Base-by-base conservation (phyloP, 2,888 invertebrate genomes). In the Ormyrus pomaceus region DNA sequence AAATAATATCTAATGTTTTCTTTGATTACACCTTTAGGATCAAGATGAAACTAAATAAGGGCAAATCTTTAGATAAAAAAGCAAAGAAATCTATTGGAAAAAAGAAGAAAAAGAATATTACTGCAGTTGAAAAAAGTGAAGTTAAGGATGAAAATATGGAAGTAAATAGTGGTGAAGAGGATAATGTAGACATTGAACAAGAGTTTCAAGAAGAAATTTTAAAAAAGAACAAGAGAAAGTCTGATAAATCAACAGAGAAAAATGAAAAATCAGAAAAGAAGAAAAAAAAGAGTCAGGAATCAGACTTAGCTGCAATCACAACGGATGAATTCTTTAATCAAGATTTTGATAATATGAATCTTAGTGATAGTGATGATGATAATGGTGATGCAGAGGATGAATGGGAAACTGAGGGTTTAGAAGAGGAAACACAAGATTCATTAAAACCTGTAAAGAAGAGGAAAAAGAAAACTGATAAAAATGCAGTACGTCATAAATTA, bases 291-390 rank as follows among this genome's bases (percentile, higher is more conserved):
- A 34, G 34, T 34, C 34, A 34, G 34, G 87, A 34, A 34, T 34
- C 34, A 34, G 34, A 34, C 34, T 34, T 34, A 34, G 85, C 84
- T 51, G 80, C 79, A 59, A 77, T 86, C 4, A 85, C 86, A 13
- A 84, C 85, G 0, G 84, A 86, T 69, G 87, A 89, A 53, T 87
- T 87, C 80, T 84, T 88, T 5, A 83, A 85, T 66, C 86, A 87
- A 82, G 82, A 84, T 82, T 87, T 88, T 70, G 86, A 87, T n/a
- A 79, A 84, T n/a, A 82, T 84, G 19, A 75, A 73, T 8, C 77
- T 81, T 5, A 80, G 61, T 11, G 83, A 83, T 50, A 78, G 78
- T 13, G 82, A 78, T 19, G 76, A 81, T 7, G 77, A 71, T 34
- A 34, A 34, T 34, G 34, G 34, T 34, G 34, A 34, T 34, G 34